phyloP scores from a whole-genome alignment of 2,888 invertebrate species.

The Ectemnius continuus region DNA sequence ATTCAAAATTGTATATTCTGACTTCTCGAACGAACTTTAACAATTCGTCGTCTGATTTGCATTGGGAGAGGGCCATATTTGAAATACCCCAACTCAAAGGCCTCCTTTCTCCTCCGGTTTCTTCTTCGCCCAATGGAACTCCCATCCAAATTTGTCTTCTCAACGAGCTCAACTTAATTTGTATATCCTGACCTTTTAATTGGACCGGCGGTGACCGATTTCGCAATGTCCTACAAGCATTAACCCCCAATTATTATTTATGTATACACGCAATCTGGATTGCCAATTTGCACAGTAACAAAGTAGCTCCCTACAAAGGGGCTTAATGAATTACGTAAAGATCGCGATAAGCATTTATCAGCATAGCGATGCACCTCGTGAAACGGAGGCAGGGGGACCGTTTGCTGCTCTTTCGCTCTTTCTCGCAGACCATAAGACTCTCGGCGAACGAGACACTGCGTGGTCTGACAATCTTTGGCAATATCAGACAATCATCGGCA shows the following conservation, averaged over 20 bases:
- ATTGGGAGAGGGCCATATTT: slow-evolving; percentile 80
- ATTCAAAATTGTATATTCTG: background rate
- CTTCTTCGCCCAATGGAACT: slow-evolving; percentile 78
- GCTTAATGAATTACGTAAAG: slow-evolving; percentile 1
- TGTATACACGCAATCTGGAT: background rate
- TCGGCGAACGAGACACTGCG: slow-evolving; percentile 69
- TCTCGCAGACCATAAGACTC: slow-evolving; percentile 22
- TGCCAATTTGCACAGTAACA: background rate
- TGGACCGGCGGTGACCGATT: slow-evolving; percentile 67
- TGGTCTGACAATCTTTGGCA: slow-evolving; percentile 67
- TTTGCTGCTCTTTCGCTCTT: slow-evolving; percentile 53
- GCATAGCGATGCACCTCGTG: slow-evolving; percentile 54
- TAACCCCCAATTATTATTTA: background rate
- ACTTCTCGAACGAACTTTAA: slow-evolving; percentile 77
- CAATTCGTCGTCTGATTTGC: slow-evolving; percentile 81
- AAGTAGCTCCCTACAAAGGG: background rate
- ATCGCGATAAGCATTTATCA: background rate
- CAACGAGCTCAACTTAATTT: slow-evolving; percentile 84
- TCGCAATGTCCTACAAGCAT: slow-evolving; percentile 59
- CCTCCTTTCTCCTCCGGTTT: slow-evolving; percentile 46
- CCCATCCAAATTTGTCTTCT: slow-evolving; percentile 89
- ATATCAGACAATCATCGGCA: slow-evolving; percentile 38
- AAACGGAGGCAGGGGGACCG: slow-evolving; percentile 62
- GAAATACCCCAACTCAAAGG: slow-evolving; percentile 86
- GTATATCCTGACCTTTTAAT: slow-evolving; percentile 79